Conservation (phyloP, 2,797 vertebrate species). For the Epinephelus awoara region DNA sequence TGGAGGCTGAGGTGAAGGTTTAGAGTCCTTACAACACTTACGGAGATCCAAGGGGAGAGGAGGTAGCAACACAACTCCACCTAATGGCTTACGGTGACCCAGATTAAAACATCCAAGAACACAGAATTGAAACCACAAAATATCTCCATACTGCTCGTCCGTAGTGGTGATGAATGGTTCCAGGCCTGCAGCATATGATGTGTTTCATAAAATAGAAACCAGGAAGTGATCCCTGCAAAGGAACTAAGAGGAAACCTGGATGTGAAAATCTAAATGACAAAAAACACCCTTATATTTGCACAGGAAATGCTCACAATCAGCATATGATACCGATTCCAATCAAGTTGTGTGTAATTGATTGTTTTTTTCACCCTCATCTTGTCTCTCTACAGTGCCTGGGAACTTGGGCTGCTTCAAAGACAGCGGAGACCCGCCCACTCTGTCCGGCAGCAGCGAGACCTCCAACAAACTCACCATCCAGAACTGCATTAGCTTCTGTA, state of each 20-base stretch:
- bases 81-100: too few relatives aligned
- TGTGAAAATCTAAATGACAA: background rate
- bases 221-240: background rate
- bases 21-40: too few relatives aligned
- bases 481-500: constrained; percentile 95
- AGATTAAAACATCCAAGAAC: too few relatives aligned
- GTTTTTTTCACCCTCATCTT: background rate
- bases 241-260: background rate
- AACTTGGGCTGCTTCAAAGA: constrained; percentile 97
- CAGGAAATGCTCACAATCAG: background rate
- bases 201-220: constrained; percentile 8
- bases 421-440: constrained; percentile 93
- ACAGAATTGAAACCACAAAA: too few relatives aligned
- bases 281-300: background rate
- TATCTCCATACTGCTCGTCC: too few relatives aligned
- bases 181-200: background rate
- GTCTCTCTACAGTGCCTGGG: constrained; percentile 91
- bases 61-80: too few relatives aligned
- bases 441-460: constrained; percentile 93
- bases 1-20: too few relatives aligned
- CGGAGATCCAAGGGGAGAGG: too few relatives aligned
- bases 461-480: constrained; percentile 97
- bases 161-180: too few relatives aligned
- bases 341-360: background rate
- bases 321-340: background rate